Evolutionary conservation across 1,140 invertebrate genomes (phyloP), one percentile per base, ranked within the genome.

Genomic region (Pseudomyrmex sp.): DNA sequence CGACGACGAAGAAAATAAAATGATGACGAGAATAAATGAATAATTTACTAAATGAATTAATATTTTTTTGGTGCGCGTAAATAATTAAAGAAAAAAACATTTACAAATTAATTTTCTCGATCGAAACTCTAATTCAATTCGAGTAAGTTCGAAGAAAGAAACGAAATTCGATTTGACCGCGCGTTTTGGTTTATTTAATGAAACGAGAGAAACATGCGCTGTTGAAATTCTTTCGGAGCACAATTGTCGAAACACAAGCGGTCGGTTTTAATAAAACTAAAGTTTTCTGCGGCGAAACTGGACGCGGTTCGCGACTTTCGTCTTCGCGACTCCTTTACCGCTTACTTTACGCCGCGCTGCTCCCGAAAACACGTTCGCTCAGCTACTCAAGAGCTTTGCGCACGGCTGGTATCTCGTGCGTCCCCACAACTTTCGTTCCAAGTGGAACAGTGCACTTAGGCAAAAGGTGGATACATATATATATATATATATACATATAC

Each of bases 291-390:
- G n/a, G 58, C n/a, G 48, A 5, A 35, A 66, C 44, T 15, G 59
- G 23, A 26, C 23, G 23, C 35, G 46, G 35, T 26, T 62, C 46
- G 18, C 15, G 72, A 72, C 72, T 68, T 87, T 87, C 65, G 66
- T 76, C 20, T 23, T 26, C 63, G 52, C 85, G 61, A 85, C 76
- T 85, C 77, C 88, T 88, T 88, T 88, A 77, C 68, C 26, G 58
- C 26, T 35, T 82, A 79, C 50, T 85, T 88, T 85, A 85, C 72
- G 82, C 79, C 66, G 59, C 52, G 76, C 63, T 26, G 15, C 20
- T 26, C 72, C 74, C 87, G 82, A 87, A 88, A 87, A 87, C 62
- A 82, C 77, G 65, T 26, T 23, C 35, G 48, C 3, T 26, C 35
- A 70, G 26, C 66, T 73, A 70, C 18, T 20, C 58, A 63, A 76